Evolutionary conservation across 2,113 vertebrate species (phyloP), one percentile per base, ranked within the genome.

Genomic region (Clarias magur): DNA sequence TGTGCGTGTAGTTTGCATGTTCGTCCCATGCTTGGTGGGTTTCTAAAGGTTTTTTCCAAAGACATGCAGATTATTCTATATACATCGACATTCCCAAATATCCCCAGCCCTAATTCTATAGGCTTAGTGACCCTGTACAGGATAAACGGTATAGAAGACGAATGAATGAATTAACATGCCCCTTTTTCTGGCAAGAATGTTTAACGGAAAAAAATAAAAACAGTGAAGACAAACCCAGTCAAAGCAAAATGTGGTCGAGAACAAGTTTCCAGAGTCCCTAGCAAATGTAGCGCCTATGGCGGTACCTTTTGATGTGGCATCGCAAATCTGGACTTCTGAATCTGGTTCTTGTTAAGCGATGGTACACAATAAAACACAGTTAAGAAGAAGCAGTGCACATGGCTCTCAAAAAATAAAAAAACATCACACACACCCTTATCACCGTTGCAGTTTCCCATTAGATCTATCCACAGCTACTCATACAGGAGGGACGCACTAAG

Each of bases 231-330:
- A 80, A 60, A 60, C 27, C 8, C 30, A 34, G 15, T 27, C 48
- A 34, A 7, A 38, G 19, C 78, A 60, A 80, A 80, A 60, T 60
- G 78, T 12, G 56, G 56, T 60, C 0, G 27, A 48, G 56, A 80
- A 60, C 54, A 81, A 57, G n/a, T 80, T 17, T n/a, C 27, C 16
- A 81, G 30, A 4, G 19, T 81, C 79, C 30, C 19, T 5, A 38
- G 57, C 79, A 81, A 42, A 42, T 81, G 79, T 23, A 38, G 19
- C 62, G 79, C 79, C 57, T 38, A 80, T 80, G 57, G 79, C 30
- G 30, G 17, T 38, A 60, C 9, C 57, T 59, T 80, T 80, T 80
- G 53, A 80, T 80, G 78, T 80, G 78, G 54, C 78, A 80, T 21
- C 5, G 27, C 30, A 23, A 62, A 38, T 48, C 48, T 48, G 48